Conservation (phyloP, 2,113 vertebrate genomes). For the Motacilla alba region DNA sequence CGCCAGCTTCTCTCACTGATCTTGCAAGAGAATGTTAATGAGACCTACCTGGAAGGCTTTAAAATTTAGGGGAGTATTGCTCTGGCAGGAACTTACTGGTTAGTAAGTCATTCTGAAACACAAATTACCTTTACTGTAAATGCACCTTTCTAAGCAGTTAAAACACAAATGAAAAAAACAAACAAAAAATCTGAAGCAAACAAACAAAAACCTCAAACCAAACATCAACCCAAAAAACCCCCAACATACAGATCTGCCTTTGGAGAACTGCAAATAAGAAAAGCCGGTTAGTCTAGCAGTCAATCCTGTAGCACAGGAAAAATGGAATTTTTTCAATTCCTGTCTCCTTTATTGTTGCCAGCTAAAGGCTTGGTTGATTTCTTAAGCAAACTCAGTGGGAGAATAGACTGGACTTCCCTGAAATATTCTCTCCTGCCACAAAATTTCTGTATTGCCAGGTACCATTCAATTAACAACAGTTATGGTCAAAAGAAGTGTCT, state of each 20-base stretch:
- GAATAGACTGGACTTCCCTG: not conserved
- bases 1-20: not conserved
- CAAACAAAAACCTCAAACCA: not conserved
- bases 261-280: slow-evolving; percentile 25
- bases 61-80: not conserved
- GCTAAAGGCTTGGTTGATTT: not conserved
- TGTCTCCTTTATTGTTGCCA: not conserved
- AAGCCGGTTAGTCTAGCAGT: slow-evolving; percentile 9
- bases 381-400: not conserved
- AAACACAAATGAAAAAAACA: not conserved
- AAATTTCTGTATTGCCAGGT: not conserved
- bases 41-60: not conserved
- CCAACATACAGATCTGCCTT: not conserved
- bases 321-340: slow-evolving; percentile 8
- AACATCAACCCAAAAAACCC: not conserved
- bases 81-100: not conserved
- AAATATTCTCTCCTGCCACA: not conserved
- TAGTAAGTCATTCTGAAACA: not conserved
- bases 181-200: not conserved
- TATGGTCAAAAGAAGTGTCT: not conserved
- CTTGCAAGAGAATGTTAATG: not conserved
- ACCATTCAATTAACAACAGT: not conserved
- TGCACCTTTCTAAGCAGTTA: not conserved
- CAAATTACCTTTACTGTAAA: not conserved
- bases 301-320: slow-evolving; percentile 3